Conservation (phyloP, 2,113 vertebrate genomes). For the Ovibos moschatus region DNA sequence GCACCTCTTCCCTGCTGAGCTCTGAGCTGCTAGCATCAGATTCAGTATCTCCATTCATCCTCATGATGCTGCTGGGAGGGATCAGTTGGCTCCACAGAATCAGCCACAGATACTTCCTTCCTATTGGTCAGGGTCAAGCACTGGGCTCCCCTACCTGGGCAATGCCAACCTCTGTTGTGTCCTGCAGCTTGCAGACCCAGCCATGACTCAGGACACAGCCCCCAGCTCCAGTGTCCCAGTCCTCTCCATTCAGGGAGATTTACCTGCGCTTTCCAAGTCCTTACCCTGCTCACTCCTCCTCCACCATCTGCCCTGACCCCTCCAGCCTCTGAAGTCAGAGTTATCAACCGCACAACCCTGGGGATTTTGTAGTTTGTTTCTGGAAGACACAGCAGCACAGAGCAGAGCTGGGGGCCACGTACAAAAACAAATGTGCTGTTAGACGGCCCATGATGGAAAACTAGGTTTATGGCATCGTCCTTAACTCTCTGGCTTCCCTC, state of each 20-base stretch:
- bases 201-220: neutral
- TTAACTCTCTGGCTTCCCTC: accelerated
- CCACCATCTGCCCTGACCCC: neutral
- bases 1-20: neutral
- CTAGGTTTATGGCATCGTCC: accelerated
- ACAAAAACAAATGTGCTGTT: too few species aligned
- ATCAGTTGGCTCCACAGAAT: too few species aligned
- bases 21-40: too few species aligned
- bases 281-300: accelerated
- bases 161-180: accelerated
- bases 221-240: too few species aligned
- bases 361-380: neutral
- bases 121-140: too few species aligned
- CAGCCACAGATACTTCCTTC: neutral
- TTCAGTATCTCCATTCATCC: accelerated
- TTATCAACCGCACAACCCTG: neutral
- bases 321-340: neutral
- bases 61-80: neutral
- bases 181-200: neutral
- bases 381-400: neutral
- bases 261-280: accelerated
- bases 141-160: accelerated
- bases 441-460: accelerated
- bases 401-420: neutral
- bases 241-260: accelerated